Conservation (phyloP, 2,797 vertebrate genomes). For the Caiman crocodilus region DNA sequence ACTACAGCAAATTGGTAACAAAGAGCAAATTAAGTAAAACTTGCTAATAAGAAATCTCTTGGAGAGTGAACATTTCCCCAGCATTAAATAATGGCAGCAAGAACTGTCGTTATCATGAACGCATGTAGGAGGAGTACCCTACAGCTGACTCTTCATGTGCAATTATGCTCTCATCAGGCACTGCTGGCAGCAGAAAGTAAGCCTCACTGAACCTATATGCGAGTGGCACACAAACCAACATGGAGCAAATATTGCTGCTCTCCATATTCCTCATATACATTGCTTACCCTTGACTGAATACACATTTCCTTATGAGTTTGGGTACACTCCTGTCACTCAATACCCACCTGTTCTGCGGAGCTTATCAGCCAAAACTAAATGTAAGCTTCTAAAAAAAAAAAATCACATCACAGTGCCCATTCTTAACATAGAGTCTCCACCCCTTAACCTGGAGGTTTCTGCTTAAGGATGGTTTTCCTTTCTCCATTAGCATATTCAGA, state of each 20-base stretch:
- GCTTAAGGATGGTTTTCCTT: not conserved
- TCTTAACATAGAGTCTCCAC: conserved; percentile 33
- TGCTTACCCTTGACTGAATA: not conserved
- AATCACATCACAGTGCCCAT: conserved; percentile 12
- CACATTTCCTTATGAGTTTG: not conserved
- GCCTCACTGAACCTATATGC: not conserved
- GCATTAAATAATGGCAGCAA: conserved; percentile 13
- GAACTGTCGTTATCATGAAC: not conserved
- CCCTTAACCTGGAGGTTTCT: not conserved
- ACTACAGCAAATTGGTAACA: not conserved
- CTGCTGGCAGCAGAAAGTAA: not conserved
- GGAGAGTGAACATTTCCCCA: not conserved
- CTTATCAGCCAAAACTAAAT: conserved; percentile 9
- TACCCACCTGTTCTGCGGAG: not conserved
- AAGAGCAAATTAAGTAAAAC: conserved; percentile 31
- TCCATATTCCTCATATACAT: not conserved
- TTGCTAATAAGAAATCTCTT: conserved; percentile 47
- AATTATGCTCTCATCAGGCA: conserved; percentile 5
- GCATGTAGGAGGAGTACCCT: not conserved
- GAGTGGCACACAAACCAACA: not conserved
- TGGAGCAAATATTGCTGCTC: not conserved
- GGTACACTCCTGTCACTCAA: not conserved
- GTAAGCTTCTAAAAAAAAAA: not conserved
- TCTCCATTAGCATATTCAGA: not conserved
- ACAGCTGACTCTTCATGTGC: not conserved